Conservation (phyloP, 2,113 vertebrate genomes). For the Chelonoidis abingdonii region DNA sequence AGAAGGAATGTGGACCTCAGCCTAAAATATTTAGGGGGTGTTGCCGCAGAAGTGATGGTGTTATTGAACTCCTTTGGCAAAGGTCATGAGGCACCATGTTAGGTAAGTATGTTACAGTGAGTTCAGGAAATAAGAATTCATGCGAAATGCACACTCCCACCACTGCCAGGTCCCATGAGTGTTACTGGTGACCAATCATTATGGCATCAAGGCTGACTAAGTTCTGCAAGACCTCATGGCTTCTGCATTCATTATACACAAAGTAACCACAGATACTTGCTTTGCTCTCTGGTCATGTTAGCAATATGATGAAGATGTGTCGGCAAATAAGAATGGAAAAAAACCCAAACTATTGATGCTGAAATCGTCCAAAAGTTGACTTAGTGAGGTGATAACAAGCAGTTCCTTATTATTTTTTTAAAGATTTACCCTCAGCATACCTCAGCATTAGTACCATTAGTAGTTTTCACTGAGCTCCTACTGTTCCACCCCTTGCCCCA, state of each 20-base stretch:
- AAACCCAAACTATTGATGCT: not conserved
- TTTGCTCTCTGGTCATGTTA: slow-evolving; percentile 4
- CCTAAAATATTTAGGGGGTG: not conserved
- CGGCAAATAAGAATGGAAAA: not conserved
- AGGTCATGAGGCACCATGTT: not conserved
- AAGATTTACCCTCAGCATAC: not conserved
- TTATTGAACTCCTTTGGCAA: not conserved
- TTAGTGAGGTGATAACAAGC: not conserved
- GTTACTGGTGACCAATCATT: slow-evolving; percentile 19
- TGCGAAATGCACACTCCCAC: not conserved
- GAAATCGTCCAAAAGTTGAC: slow-evolving; percentile 9
- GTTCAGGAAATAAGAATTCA: not conserved
- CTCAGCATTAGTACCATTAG: not conserved
- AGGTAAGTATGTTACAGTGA: not conserved
- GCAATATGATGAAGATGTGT: not conserved
- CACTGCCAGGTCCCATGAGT: not conserved
- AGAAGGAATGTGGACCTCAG: not conserved
- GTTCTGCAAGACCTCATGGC: not conserved
- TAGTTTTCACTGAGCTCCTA: not conserved
- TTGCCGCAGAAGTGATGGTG: not conserved
- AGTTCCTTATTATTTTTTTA: not conserved
- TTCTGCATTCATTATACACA: slow-evolving; percentile 25
- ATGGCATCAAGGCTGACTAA: not conserved
- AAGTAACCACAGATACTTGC: slow-evolving; percentile 4
- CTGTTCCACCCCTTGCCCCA: too few species aligned